Evolutionary conservation across 2,888 invertebrate species (phyloP), one percentile per base, ranked within the genome.

Genomic region (Schrankia costaestrigalis): DNA sequence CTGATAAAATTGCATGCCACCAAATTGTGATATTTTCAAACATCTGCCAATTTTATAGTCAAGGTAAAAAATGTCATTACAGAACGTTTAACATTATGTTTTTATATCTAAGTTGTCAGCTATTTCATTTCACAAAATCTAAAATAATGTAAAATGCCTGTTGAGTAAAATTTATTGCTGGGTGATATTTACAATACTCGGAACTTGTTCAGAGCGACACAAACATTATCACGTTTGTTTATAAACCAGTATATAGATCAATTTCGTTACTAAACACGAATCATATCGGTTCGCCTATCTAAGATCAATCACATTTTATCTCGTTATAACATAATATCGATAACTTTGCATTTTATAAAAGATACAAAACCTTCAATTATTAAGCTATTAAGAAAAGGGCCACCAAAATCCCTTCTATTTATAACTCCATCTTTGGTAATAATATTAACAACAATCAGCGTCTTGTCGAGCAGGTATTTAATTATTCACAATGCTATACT

Each of bases 391-490:
- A 71, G 76, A 70, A 69, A 75, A 75, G 75, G 77, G 74, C 59
- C 66, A 68, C 60, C 64, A 57, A 51, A 63, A 52, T 63, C 69
- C 69, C 70, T 67, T 71, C 62, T 66, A 65, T 63, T 71, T 74
- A 72, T 65, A 75, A 72, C 74, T 76, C 76, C 79, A 78, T 85
- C 85, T 85, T 86, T 86, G 85, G 86, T 85, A 82, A 82, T 78
- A 78, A 79, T 76, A 74, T 80, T 74, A 79, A 78, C 77, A 80
- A 80, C 73, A 73, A 76, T 73, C 63, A 77, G 74, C 69, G 61
- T 70, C 74, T 68, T 63, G 67, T 73, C 69, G 70, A 73, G 66
- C 72, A 71, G 66, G 60, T 66, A 66, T 66, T 59, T 63, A 57
- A 60, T 53, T 66, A 64, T 73, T 66, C 57, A 66, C 68, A 68